phyloP scores from a whole-genome alignment of 2,888 invertebrate genomes.

The Troilus luridus region DNA sequence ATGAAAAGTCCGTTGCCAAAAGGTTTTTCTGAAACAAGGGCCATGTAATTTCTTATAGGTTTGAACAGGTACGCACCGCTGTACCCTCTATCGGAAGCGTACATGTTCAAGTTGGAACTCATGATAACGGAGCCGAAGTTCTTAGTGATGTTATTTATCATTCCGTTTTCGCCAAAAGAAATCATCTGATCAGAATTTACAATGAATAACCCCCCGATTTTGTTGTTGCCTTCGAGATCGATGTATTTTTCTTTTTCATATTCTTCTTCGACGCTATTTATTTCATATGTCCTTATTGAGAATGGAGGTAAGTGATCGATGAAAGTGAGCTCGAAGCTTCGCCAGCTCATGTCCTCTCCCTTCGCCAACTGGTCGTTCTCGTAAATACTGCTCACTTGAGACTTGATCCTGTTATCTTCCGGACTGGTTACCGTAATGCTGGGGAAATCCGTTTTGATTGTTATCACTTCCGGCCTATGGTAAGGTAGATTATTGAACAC shows the following conservation, averaged over 20 bases:
- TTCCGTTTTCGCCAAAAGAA: conserved; percentile 47
- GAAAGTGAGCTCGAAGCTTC: conserved; percentile 52
- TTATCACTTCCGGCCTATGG: background rate
- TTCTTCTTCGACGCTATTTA: background rate
- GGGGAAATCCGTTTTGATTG: conserved; percentile 17
- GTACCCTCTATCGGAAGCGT: conserved; percentile 41
- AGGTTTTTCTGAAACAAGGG: conserved; percentile 14
- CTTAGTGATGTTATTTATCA: conserved; percentile 34
- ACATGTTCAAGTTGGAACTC: conserved; percentile 44
- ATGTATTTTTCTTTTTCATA: background rate
- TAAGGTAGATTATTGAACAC: conserved; percentile 57
- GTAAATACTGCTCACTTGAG: background rate
- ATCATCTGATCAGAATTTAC: conserved; percentile 42
- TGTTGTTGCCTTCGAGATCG: background rate
- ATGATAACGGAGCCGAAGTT: conserved; percentile 23
- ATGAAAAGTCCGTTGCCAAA: conserved; percentile 46
- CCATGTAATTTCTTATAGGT: conserved; percentile 36
- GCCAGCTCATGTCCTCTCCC: background rate
- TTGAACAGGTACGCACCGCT: conserved; percentile 63
- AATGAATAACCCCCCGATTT: background rate
- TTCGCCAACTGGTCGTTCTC: background rate
- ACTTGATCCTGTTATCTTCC: background rate
- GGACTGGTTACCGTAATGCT: background rate
- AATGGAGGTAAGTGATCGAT: conserved; percentile 29
- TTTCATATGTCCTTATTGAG: conserved; percentile 32